Evolutionary conservation across 2,888 invertebrate species (phyloP), one percentile per base, ranked within the genome.

Genomic region (Dilophus febrilis): DNA sequence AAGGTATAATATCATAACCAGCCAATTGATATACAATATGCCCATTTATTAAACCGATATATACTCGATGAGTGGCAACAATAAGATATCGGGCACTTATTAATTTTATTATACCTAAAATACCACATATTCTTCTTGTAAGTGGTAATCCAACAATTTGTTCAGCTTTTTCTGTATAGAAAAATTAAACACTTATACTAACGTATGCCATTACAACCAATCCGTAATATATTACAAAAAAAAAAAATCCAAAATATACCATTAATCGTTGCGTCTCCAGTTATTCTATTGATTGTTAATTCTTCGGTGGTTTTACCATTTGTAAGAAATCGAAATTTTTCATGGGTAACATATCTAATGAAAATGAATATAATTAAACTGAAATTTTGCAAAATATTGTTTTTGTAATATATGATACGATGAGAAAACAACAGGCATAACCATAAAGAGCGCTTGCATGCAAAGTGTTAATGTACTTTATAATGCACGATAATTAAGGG

Each of bases 301-400:
- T 88, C 61, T 57, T 86, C 81, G 16, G 74, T 81, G 16, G 74
- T 71, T 48, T 74, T 71, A 36, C 73, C 70, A 46, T 77, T 74
- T 12, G 91, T 85, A 61, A 88, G 87, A 48, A 92, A 70, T 54
- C 79, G 84, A 61, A 91, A 88, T 58, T 82, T 84, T 52, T 92
- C 91, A 38, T 82, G 74, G n/a, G 88, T 87, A 47, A 77, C 77
- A 51, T 86, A 86, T 50, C 85, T 86, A 35, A 30, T n/a, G n/a
- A 39, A 30, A 42, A 27, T 34, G 12, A 35, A 40, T 33, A 16
- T 22, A 22, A 22, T 22, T 22, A 22, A 22, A n/a, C n/a, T n/a
- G n/a, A n/a, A n/a, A n/a, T n/a, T n/a, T n/a, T n/a, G n/a, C n/a
- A n/a, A n/a, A n/a, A n/a, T n/a, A n/a, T n/a, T n/a, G n/a, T n/a